Conservation (phyloP, 1,140 invertebrate genomes). For the Ridgeia piscesae region DNA sequence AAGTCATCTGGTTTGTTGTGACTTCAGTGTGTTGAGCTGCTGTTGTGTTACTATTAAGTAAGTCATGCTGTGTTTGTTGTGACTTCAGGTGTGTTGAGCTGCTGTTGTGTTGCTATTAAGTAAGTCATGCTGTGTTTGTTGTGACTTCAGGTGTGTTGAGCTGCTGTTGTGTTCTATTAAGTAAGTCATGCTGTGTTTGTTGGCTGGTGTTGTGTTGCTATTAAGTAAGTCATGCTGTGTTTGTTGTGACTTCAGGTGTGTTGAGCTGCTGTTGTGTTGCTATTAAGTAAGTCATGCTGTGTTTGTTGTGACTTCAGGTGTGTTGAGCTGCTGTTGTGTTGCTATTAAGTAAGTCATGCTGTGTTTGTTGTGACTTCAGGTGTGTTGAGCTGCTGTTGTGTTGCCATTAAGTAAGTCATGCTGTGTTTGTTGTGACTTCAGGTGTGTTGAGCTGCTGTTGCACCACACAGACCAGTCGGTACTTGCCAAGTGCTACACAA, state of each 20-base stretch:
- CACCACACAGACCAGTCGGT: slow-evolving; percentile 38
- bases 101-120: too few relatives aligned
- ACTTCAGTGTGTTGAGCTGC: slow-evolving; percentile 21
- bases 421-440: slow-evolving; percentile 18
- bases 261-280: too few relatives aligned
- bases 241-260: too few relatives aligned
- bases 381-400: slow-evolving; percentile 37
- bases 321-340: slow-evolving; percentile 33
- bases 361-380: slow-evolving; percentile 16
- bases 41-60: too few relatives aligned
- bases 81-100: slow-evolving; percentile 36
- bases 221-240: too few relatives aligned
- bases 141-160: slow-evolving; percentile 34
- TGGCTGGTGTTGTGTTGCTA: slow-evolving; percentile 21
- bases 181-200: slow-evolving; percentile 13
- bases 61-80: slow-evolving; percentile 14
- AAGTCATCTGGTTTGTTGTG: slow-evolving; percentile 9
- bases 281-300: not conserved
- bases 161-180: slow-evolving; percentile 24
- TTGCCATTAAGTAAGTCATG: not conserved
- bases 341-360: not conserved
- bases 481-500: slow-evolving; percentile 13
- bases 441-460: slow-evolving; percentile 39
- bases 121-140: slow-evolving; percentile 11
- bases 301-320: slow-evolving; percentile 28